Evolutionary conservation across 2,113 vertebrate genomes (phyloP).

Genomic region (Orientallactaga bullata): DNA sequence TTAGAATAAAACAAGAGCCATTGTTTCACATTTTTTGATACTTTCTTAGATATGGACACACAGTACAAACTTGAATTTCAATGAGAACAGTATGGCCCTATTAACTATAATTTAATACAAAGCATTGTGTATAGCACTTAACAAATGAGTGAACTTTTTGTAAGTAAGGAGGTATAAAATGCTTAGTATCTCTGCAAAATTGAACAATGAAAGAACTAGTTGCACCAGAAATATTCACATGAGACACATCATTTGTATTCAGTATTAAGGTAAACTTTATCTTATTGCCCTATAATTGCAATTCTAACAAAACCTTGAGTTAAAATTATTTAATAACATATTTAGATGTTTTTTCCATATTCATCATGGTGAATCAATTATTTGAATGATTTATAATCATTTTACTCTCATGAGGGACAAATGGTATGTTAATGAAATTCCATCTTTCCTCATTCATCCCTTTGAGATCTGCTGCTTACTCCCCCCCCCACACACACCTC

Average conservation of each 20-base stretch:
- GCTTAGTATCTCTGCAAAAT: not conserved
- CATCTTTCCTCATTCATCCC: conserved; percentile 73
- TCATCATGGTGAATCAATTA: conserved; percentile 45
- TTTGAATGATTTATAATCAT: conserved; percentile 64
- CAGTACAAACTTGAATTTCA: not conserved
- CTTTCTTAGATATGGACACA: not conserved
- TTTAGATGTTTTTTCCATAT: conserved; percentile 33
- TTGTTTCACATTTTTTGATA: not conserved
- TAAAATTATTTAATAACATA: conserved; percentile 69
- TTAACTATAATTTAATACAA: not conserved
- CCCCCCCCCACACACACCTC: not conserved
- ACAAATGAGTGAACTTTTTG: not conserved
- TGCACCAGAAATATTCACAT: conserved; percentile 17
- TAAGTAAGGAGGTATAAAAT: not conserved
- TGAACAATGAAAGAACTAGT: not conserved
- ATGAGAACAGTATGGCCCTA: not conserved
- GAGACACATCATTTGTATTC: conserved; percentile 28
- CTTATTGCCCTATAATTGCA: conserved; percentile 43
- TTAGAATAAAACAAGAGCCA: not conserved
- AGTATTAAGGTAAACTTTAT: conserved; percentile 43
- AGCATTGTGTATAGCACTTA: not conserved
- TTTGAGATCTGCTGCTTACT: conserved; percentile 77
- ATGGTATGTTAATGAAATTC: conserved; percentile 80
- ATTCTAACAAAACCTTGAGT: conserved; percentile 59
- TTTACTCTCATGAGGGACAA: conserved; percentile 73